Evolutionary conservation across 2,113 vertebrate genomes (phyloP).

Genomic region (Stictonetta naevosa): DNA sequence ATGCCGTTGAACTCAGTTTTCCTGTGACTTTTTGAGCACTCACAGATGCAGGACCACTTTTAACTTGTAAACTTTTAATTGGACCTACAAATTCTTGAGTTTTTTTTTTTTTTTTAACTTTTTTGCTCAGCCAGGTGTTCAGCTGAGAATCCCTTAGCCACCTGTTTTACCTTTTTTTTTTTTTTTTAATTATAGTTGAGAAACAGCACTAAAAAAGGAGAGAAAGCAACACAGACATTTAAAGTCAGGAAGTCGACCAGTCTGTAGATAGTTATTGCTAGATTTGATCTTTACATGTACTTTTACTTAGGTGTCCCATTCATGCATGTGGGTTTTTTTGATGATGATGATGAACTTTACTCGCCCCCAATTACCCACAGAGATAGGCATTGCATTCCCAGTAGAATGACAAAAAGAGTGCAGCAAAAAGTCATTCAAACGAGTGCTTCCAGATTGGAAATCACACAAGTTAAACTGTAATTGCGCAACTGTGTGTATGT

Average conservation of each 20-base stretch:
- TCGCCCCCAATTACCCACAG: not conserved
- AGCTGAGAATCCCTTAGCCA: not conserved
- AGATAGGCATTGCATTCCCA: not conserved
- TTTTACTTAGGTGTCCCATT: not conserved
- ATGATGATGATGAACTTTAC: not conserved
- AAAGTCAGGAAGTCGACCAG: not conserved
- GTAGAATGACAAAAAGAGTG: not conserved
- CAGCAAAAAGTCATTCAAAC: not conserved
- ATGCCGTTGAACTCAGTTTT: not conserved
- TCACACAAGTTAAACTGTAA: rapidly evolving
- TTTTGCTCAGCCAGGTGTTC: not conserved
- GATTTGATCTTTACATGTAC: not conserved
- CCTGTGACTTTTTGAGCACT: not conserved
- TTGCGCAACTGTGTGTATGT: not conserved
- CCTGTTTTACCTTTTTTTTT: not conserved
- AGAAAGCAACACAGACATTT: not conserved
- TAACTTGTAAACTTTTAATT: not conserved
- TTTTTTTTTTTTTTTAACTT: not conserved
- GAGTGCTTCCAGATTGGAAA: not conserved
- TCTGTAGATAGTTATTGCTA: not conserved
- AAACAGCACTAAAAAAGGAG: not conserved
- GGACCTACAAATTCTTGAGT: not conserved
- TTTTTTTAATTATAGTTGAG: not conserved
- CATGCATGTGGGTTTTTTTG: not conserved
- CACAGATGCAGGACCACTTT: rapidly evolving